phyloP scores from a whole-genome alignment of 2,113 vertebrate genomes.

The Tragelaphus scriptus region DNA sequence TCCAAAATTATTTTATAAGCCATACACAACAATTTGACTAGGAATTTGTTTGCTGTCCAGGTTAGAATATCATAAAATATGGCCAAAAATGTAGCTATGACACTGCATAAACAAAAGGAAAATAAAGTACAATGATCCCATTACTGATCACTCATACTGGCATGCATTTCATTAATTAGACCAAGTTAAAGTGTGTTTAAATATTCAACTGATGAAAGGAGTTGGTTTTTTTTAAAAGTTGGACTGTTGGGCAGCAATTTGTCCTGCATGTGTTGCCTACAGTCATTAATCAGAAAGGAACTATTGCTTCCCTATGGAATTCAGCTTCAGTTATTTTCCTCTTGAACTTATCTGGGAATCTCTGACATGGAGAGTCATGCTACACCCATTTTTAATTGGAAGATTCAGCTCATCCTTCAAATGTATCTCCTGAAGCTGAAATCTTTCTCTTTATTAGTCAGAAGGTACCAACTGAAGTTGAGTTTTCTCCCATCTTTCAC shows the following conservation, averaged over 20 bases:
- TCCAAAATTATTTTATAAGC: constrained; percentile 52
- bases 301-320: constrained; percentile 46
- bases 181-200: constrained; percentile 23
- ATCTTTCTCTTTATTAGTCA: not conserved
- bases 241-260: not conserved
- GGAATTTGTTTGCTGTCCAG: constrained; percentile 70
- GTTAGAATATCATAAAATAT: constrained; percentile 64
- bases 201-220: constrained; percentile 16
- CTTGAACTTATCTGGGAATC: constrained; percentile 38
- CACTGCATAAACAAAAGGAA: constrained; percentile 63
- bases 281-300: constrained; percentile 52
- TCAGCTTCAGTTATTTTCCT: not conserved
- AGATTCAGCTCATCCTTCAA: constrained; percentile 36
- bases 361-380: not conserved
- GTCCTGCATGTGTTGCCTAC: not conserved
- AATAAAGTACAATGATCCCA: constrained; percentile 54
- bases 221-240: constrained; percentile 25
- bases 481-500: not conserved
- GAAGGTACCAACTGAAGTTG: not conserved
- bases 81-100: constrained; percentile 66
- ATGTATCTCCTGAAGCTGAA: not conserved
- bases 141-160: constrained; percentile 5
- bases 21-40: constrained; percentile 65
- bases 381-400: not conserved
- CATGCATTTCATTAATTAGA: constrained; percentile 48